Evolutionary conservation across 2,888 invertebrate species (phyloP).

Genomic region (Caenorhabditis japonica): DNA sequence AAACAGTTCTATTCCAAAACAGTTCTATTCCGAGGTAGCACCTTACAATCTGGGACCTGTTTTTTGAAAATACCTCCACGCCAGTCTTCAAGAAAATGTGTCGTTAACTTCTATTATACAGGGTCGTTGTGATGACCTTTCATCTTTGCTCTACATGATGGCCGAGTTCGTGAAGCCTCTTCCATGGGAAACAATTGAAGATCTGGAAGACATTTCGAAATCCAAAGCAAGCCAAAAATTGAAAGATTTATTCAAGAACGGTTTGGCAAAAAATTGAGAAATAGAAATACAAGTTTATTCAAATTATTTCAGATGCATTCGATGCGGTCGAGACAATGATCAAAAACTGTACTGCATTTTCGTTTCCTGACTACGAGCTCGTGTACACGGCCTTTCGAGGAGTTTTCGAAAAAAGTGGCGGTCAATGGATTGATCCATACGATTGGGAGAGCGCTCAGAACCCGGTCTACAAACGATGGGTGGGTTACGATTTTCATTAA

Average conservation of each 20-base stretch:
- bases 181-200: conserved; percentile 14
- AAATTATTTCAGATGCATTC: conserved; percentile 10
- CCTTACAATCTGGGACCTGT: no score
- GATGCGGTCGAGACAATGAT: conserved; percentile 14
- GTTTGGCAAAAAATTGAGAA: background rate
- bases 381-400: conserved; percentile 5
- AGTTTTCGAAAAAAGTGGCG: background rate
- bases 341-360: background rate
- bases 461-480: conserved; percentile 17
- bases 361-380: conserved; percentile 20
- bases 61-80: no score
- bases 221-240: conserved; percentile 4
- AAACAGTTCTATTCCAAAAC: no score
- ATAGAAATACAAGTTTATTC: background rate
- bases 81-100: no score
- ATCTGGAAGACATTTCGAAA: background rate
- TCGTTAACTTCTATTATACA: no score
- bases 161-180: conserved; percentile 23
- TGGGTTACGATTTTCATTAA: background rate
- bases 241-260: conserved; percentile 9
- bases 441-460: conserved; percentile 25
- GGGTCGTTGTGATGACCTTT: conserved; percentile 30
- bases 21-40: no score
- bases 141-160: conserved; percentile 30
- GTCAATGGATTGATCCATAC: conserved; percentile 12